phyloP scores from a whole-genome alignment of 1,140 invertebrate genomes.

The Anastrepha obliqua region DNA sequence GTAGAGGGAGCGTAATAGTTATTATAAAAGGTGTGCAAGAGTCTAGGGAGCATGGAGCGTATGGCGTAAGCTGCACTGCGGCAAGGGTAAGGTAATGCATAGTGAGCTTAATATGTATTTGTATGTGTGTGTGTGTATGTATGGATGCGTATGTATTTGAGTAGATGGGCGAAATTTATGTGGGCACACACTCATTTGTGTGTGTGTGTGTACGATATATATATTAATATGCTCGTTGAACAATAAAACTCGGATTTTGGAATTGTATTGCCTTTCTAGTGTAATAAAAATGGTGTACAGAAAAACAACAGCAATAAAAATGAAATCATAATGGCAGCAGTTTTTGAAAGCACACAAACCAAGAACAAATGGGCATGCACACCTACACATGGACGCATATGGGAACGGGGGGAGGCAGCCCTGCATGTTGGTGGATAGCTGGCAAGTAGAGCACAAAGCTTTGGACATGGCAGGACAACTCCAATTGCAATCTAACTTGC shows the following conservation, averaged over 20 bases:
- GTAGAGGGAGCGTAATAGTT: too few relatives aligned
- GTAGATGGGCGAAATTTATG: too few relatives aligned
- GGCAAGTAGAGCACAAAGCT: too few relatives aligned
- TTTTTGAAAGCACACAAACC: background rate
- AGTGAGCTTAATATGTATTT: background rate
- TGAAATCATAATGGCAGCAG: background rate
- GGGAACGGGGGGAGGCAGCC: background rate
- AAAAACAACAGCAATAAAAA: background rate
- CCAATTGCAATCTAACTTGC: slow-evolving; percentile 40
- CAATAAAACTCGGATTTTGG: slow-evolving; percentile 43
- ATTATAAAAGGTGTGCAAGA: too few relatives aligned
- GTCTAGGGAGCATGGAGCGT: background rate
- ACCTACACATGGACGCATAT: background rate
- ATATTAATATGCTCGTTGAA: slow-evolving; percentile 46
- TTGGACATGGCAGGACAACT: slow-evolving; percentile 38
- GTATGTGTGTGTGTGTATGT: background rate
- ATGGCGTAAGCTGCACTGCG: background rate
- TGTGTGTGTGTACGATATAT: background rate
- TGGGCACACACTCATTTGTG: background rate
- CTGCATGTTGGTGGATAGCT: background rate
- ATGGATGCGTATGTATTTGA: background rate
- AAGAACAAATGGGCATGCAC: background rate
- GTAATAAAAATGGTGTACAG: slow-evolving; percentile 21
- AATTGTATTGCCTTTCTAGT: slow-evolving; percentile 37
- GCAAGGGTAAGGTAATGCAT: background rate